A percentile compares a stretch with the other conserved stretches of the same genome.
phyloP scores from a whole-genome alignment of 2,888 invertebrate genomes.

The Tetragonisca angustula region DNA sequence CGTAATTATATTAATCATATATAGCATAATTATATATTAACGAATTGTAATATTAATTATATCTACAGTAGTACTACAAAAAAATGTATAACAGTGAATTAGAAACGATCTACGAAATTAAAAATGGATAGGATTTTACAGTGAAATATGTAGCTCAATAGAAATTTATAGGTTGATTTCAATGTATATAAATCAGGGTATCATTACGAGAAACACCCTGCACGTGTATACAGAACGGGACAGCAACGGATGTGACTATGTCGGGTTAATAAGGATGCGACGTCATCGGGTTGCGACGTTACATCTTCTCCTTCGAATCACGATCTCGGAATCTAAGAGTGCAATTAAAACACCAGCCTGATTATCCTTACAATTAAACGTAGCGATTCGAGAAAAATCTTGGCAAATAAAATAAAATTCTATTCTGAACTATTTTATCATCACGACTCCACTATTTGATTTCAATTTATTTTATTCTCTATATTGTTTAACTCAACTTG shows the following conservation, averaged over 20 bases:
- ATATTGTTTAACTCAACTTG: too few relatives aligned
- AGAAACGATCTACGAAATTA: background rate
- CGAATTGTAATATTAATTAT: too few relatives aligned
- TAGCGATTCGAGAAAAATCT: background rate
- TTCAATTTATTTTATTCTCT: background rate
- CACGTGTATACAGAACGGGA: slow-evolving; percentile 63
- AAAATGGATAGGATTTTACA: background rate
- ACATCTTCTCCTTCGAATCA: slow-evolving; percentile 65
- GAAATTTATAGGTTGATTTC: slow-evolving; percentile 8
- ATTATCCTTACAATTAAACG: slow-evolving; percentile 5
- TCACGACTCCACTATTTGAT: background rate
- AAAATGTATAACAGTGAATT: background rate
- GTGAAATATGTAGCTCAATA: background rate
- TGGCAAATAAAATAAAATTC: background rate
- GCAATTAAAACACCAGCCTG: slow-evolving; percentile 18
- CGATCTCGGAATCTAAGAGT: slow-evolving; percentile 46
- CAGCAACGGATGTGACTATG: slow-evolving; percentile 73
- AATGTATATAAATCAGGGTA: slow-evolving; percentile 9
- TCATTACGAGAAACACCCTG: slow-evolving; percentile 53
- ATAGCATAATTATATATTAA: background rate
- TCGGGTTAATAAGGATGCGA: slow-evolving; percentile 79
- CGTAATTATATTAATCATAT: background rate
- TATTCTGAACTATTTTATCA: background rate
- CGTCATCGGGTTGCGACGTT: slow-evolving; percentile 70
- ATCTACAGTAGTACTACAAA: too few relatives aligned